A percentile compares a stretch with the other conserved stretches of the same genome.
Conservation (phyloP, 2,888 invertebrate genomes). For the Dichetophora obliterata region DNA sequence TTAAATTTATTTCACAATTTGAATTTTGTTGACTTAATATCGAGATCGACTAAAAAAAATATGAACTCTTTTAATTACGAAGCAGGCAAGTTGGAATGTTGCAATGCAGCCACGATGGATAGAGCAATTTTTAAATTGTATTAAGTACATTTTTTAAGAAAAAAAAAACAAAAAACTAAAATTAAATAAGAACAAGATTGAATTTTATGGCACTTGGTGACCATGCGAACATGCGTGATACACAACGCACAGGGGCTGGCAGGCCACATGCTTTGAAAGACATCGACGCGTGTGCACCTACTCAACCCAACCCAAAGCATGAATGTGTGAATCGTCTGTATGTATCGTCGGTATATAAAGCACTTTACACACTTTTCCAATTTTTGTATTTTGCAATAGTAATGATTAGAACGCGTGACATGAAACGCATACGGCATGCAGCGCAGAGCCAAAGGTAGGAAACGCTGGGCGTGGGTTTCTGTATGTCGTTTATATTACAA, state of each 20-base stretch:
- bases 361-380: constrained; percentile 1
- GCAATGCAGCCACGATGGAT: too few relatives aligned
- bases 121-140: too few relatives aligned
- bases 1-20: too few relatives aligned
- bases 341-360: not conserved
- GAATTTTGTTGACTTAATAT: too few relatives aligned
- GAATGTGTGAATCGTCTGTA: not conserved
- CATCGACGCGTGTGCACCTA: not conserved
- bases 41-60: too few relatives aligned
- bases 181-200: constrained; percentile 61
- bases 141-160: too few relatives aligned
- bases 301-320: not conserved
- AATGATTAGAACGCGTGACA: constrained; percentile 17
- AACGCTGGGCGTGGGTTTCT: not conserved
- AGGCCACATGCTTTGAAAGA: not conserved
- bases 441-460: not conserved
- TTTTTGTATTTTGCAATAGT: constrained; percentile 25
- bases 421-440: not conserved
- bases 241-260: not conserved
- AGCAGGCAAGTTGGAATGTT: too few relatives aligned
- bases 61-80: too few relatives aligned
- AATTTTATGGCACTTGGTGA: constrained; percentile 43
- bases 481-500: constrained; percentile 9
- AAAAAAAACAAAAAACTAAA: constrained; percentile 28
- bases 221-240: constrained; percentile 11